These are phyloP conservation scores for Hydrolagus colliei DNA, from an alignment of 2,797 vertebrate species.

Conservation along the genomic window DNA sequence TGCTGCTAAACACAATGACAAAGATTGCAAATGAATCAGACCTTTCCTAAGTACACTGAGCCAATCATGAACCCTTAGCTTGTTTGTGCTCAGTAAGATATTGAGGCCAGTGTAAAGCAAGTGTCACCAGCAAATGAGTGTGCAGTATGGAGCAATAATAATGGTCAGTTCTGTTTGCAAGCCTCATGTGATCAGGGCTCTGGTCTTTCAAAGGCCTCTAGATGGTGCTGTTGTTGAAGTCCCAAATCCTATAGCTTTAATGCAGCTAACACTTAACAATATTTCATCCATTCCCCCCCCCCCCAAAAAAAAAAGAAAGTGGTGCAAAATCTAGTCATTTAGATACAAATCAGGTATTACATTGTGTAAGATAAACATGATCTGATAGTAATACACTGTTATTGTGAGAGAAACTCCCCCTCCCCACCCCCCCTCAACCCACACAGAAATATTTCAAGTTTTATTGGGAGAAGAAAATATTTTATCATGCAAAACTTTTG, in stretches of 20 bases:
- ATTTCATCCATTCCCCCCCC: no score
- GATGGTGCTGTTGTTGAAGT: slow-evolving; percentile 30
- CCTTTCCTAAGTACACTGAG: neutral
- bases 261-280: neutral
- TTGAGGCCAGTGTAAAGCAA: neutral
- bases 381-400: no score
- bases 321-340: no score
- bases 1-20: neutral
- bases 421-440: no score
- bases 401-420: no score
- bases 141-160: neutral
- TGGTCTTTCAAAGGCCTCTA: neutral
- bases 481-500: no score
- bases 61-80: neutral
- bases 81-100: neutral
- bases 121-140: neutral
- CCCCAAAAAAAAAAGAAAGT: no score
- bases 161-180: neutral
- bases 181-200: neutral
- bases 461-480: no score
- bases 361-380: no score
- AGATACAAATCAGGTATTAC: no score
- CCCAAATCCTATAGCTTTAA: neutral
- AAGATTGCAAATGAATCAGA: neutral
- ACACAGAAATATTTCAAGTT: no score